A percentile compares a stretch with the other conserved stretches of the same genome.
These are phyloP conservation scores for Pseudomyrmex flavicornis DNA, from an alignment of 1,140 invertebrate genomes.

Conservation along the genomic window DNA sequence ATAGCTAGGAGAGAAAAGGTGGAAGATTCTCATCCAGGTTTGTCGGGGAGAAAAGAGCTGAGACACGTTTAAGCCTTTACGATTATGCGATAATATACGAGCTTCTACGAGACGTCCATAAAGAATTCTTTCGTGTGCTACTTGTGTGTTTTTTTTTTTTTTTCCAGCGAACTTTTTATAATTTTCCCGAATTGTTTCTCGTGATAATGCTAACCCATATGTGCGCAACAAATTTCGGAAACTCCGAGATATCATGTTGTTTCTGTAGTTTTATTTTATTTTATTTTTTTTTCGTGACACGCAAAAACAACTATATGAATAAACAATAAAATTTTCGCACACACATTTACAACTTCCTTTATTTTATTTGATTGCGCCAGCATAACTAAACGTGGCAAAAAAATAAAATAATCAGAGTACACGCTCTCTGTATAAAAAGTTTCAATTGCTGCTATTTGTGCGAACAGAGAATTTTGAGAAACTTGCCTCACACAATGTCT, in stretches of 20 bases:
- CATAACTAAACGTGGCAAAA: too few species aligned
- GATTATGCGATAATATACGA: constrained; percentile 70
- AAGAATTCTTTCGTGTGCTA: constrained; percentile 57
- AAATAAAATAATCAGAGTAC: background rate
- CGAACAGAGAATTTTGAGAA: background rate
- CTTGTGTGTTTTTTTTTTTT: constrained; percentile 4
- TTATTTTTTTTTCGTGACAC: too few species aligned
- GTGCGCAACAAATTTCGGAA: constrained; percentile 29
- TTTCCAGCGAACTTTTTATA: background rate
- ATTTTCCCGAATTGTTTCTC: background rate
- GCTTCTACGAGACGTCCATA: constrained; percentile 44
- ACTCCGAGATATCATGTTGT: constrained; percentile 2
- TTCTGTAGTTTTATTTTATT: background rate
- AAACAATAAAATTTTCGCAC: constrained; percentile 11
- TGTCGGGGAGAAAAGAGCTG: constrained; percentile 25
- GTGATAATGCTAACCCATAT: background rate
- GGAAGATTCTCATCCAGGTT: constrained; percentile 16
- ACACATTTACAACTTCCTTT: background rate
- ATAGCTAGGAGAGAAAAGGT: constrained; percentile 11
- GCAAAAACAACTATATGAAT: background rate
- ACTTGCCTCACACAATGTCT: background rate
- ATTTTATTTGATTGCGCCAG: too few species aligned
- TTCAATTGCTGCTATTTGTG: background rate
- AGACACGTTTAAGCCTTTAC: constrained; percentile 66
- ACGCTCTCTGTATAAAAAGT: background rate